These are phyloP conservation scores for Apostichopus californicus DNA, from an alignment of 35 echinoderm and acorn worm species.

Conservation along the genomic window DNA sequence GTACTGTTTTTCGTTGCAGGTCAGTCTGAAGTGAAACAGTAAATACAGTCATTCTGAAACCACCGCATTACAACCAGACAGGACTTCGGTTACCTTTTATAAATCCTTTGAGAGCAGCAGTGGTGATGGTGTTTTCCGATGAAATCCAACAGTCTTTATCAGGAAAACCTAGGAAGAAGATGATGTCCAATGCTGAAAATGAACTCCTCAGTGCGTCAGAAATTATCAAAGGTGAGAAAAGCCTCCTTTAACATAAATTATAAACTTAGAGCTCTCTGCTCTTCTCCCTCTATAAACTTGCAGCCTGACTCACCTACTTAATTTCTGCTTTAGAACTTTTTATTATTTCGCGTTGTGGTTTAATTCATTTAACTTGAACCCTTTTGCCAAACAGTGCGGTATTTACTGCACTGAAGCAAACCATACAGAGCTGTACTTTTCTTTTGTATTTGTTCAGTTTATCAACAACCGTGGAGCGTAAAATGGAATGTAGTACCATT, in stretches of 20 bases:
- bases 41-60: no score
- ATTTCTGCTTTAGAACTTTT: not conserved
- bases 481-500: no score
- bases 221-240: conserved; percentile 87
- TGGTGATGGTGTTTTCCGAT: conserved; percentile 44
- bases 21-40: no score
- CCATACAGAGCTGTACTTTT: no score
- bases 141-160: conserved; percentile 40
- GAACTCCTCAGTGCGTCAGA: conserved; percentile 96
- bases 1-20: no score
- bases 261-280: no score
- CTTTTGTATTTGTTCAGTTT: not conserved
- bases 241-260: not conserved
- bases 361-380: no score
- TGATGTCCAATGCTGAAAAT: conserved; percentile 61
- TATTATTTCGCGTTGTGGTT: no score
- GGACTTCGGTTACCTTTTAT: no score
- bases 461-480: not conserved
- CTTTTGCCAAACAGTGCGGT: not conserved
- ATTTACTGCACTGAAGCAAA: no score
- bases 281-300: not conserved
- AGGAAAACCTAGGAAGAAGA: conserved; percentile 49
- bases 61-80: no score
- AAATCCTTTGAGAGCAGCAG: not conserved
- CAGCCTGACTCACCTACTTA: not conserved